Percentiles rank a stretch among this genome's conserved stretches.
These are phyloP conservation scores for Magallana nippona DNA, from an alignment of 2,888 invertebrate species.

Conservation along the genomic window DNA sequence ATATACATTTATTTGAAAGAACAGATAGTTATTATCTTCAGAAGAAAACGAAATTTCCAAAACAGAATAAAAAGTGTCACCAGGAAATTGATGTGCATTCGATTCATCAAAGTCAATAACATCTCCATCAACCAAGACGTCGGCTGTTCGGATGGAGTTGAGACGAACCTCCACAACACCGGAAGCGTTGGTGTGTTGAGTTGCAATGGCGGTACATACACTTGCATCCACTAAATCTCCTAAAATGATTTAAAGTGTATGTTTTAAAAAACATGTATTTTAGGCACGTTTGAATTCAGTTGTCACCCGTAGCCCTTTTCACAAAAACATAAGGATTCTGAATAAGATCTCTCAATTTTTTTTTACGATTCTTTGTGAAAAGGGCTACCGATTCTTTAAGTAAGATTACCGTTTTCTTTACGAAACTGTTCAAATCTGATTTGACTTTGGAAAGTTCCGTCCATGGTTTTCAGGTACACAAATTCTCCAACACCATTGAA, in stretches of 20 bases:
- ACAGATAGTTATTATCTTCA: too few species aligned
- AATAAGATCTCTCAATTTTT: too few species aligned
- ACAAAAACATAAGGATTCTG: too few species aligned
- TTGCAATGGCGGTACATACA: conserved; percentile 41
- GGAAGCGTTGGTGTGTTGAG: conserved; percentile 11
- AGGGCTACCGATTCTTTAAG: not conserved
- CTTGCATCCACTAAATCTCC: conserved; percentile 38
- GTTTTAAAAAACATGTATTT: too few species aligned
- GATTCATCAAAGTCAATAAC: conserved; percentile 41
- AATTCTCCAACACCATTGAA: conserved; percentile 45
- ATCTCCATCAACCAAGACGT: conserved; percentile 46
- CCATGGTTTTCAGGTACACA: not conserved
- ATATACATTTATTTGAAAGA: too few species aligned
- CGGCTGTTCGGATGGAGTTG: conserved; percentile 45
- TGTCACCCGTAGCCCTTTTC: too few species aligned
- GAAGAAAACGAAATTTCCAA: too few species aligned
- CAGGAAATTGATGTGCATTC: conserved; percentile 7
- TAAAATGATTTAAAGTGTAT: not conserved
- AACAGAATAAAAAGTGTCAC: not conserved
- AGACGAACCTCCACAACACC: conserved; percentile 42
- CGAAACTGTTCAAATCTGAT: conserved; percentile 34
- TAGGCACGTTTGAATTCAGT: too few species aligned
- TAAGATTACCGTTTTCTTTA: conserved; percentile 28
- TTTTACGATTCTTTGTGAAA: too few species aligned
- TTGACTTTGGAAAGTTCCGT: not conserved